Evolutionary conservation across 2,888 invertebrate species (phyloP).

Genomic region (Drosophila algonquin): DNA sequence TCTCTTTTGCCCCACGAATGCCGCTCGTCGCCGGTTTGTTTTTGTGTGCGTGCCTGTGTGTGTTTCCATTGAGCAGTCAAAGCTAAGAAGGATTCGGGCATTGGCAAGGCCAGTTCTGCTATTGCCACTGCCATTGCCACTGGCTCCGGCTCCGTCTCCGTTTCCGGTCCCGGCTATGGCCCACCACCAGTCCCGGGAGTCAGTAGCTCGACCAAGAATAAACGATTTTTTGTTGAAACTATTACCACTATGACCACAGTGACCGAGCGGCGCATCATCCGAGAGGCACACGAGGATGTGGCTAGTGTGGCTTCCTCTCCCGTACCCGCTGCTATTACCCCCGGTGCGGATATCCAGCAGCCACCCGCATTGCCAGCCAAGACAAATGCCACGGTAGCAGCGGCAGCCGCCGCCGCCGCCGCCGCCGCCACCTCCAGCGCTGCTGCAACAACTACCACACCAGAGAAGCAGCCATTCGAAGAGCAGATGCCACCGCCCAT

Average conservation of each 20-base stretch:
- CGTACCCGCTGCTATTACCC: conserved; percentile 15
- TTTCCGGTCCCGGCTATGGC: not conserved
- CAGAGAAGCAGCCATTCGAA: conserved; percentile 15
- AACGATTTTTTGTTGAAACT: conserved; percentile 86
- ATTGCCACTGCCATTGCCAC: conserved; percentile 17
- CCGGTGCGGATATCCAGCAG: conserved; percentile 39
- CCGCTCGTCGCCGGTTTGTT: conserved; percentile 39
- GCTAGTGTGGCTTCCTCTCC: conserved; percentile 36
- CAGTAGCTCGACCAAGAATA: conserved; percentile 80
- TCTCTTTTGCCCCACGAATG: conserved; percentile 26
- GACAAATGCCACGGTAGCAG: conserved; percentile 58
- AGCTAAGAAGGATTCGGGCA: conserved; percentile 65
- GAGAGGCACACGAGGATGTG: conserved; percentile 82
- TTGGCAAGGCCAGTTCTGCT: conserved; percentile 42
- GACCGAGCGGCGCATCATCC: conserved; percentile 87
- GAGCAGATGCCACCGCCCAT: conserved; percentile 79
- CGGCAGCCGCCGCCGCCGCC: conserved; percentile 48
- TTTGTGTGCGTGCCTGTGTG: conserved; percentile 16
- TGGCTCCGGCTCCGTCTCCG: conserved; percentile 8
- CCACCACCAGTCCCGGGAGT: conserved; percentile 34
- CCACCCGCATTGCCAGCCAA: conserved; percentile 66
- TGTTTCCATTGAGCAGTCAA: conserved; percentile 51
- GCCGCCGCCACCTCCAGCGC: conserved; percentile 22
- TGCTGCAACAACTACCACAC: conserved; percentile 16
- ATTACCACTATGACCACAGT: conserved; percentile 88